These are phyloP conservation scores for Pagetopsis macropterus DNA, from an alignment of 2,797 vertebrate species.

Conservation along the genomic window DNA sequence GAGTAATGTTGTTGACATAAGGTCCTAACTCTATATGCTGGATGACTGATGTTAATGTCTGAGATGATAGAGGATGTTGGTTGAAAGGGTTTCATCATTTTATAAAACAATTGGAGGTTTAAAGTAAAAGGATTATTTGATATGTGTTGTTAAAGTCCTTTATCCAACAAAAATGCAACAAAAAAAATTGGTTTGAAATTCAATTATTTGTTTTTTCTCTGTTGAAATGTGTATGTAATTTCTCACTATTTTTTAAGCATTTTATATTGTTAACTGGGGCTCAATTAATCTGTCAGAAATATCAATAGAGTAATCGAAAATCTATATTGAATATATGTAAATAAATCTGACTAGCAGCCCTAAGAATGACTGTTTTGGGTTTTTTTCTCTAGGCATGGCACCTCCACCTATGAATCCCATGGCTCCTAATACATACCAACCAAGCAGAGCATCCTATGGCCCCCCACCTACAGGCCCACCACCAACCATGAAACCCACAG, in stretches of 20 bases:
- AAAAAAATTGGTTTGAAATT: no score
- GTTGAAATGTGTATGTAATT: neutral
- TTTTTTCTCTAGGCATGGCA: slow-evolving; percentile 78
- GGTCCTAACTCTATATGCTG: slow-evolving; percentile 2
- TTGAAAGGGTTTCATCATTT: neutral
- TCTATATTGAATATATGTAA: neutral
- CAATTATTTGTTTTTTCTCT: neutral
- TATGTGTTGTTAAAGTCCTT: no score
- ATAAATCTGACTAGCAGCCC: neutral
- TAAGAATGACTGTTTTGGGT: neutral
- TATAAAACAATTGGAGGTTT: no score
- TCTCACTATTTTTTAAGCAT: neutral
- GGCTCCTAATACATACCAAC: slow-evolving; percentile 31
- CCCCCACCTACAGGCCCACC: slow-evolving; percentile 70
- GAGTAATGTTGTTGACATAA: slow-evolving; percentile 11
- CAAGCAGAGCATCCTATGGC: slow-evolving; percentile 35
- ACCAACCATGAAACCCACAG: slow-evolving; percentile 73
- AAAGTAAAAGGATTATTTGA: neutral
- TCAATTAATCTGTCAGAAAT: neutral
- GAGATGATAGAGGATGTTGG: no score
- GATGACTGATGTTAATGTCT: neutral
- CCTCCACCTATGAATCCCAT: slow-evolving; percentile 76
- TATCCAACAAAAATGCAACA: no score
- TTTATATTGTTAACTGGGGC: neutral
- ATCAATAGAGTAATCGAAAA: neutral